Evolutionary conservation across 2,113 vertebrate species (phyloP), one percentile per base, ranked within the genome.

Genomic region (Todiramphus chloris): DNA sequence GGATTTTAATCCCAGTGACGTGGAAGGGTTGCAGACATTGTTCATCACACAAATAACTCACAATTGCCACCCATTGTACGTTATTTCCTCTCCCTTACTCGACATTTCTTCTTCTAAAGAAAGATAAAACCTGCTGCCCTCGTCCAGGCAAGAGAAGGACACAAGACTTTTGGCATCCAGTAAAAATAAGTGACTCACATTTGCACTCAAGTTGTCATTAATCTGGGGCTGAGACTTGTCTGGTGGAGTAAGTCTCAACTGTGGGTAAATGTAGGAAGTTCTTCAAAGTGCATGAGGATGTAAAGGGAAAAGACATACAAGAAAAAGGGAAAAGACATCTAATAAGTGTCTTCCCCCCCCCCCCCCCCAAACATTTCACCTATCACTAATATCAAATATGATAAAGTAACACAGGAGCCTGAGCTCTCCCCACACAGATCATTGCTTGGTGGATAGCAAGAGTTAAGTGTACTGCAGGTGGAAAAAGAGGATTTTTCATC

Each of bases 181-280:
- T 86, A 76, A 81, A 81, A 91, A 86, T 12, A 18, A 89, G 25
- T 48, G 51, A 88, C 60, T 72, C n/a, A 44, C 39, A 8, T 72
- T 94, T 53, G 43, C 35, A 75, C 43, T 60, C 59, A 74, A 81
- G 39, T 55, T 1, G 2, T 53, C 51, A 72, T 77, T 78, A 89
- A 90, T 81, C 46, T 59, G 25, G 18, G 63, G 33, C 41, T 92
- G 75, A 83, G 90, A 90, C 6, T 76, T 9, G 0, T 86, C 66
- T 69, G 53, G 48, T 83, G 27, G 33, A 93, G 59, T 2, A 5
- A 68, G 16, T 4, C 3, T 23, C 72, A 46, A 80, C 31, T 53
- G 55, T 63, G 51, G 16, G 18, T 35, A 81, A 86, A 87, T 88
- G 86, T 69, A 92, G 35, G 73, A 96, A 95, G 75, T 87, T 93